Base-by-base conservation (phyloP, 2,888 invertebrate species). In the Tortricodes alternella region DNA sequence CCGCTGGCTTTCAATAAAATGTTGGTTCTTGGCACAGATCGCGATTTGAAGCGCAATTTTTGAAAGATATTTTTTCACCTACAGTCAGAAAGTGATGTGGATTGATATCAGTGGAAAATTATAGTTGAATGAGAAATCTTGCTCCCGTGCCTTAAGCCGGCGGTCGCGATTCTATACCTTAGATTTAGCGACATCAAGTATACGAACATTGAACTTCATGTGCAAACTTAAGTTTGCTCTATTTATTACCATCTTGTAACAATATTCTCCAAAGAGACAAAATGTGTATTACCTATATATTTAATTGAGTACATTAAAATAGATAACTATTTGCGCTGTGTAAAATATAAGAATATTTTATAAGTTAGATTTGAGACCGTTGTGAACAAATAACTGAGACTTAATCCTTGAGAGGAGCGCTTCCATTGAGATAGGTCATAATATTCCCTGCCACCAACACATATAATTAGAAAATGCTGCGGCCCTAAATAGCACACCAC, bases 271-370 rank as follows among this genome's bases (percentile, higher is more conserved):
- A 89, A 89, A 89, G 89, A 89, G 85, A 85, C 83, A 77, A 73
- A 68, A 76, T 78, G 65, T 78, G 71, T 77, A 73, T 68, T 67
- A 71, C 73, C 67, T 73, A 76, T 76, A 77, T 71, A 77, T 78
- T 73, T 72, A 68, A 76, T 73, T 73, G 73, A 78, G 72, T 74
- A 72, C 74, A 71, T 71, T 70, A 67, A 72, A 51, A 67, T 68
- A 29, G 64, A 74, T 80, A 80, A 78, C 76, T 78, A 83, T 80
- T 80, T 82, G 84, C 76, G 87, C 83, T 83, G 85, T 85, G 83
- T 85, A 82, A 89, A 81, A 87, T 88, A 88, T 89, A 89, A 86
- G 88, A 88, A 76, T 85, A 74, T 78, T 76, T 75, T 77, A 76
- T 78, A 83, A 76, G 72, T 68, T 74, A 67, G 78, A 76, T 71